Base-by-base conservation (phyloP, 2,797 vertebrate species). In the Tokudaia tokunoshimensis region DNA sequence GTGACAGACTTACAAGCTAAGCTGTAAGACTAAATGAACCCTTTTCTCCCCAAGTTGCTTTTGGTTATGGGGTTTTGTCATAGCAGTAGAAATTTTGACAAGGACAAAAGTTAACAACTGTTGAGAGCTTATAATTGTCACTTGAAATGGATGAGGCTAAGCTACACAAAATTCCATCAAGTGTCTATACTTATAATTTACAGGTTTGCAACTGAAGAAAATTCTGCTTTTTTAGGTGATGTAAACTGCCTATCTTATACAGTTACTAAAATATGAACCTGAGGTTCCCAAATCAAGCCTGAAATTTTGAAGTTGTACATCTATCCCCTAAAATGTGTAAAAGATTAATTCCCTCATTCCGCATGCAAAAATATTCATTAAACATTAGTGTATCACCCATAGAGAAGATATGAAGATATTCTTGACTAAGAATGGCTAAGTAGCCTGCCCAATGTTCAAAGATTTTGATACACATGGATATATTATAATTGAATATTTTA, bases 401-500 rank as follows among this genome's bases (percentile, higher is more conserved):
- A 2, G 22, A 91, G 0, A 59, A 8, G 2, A 0, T 65, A 76
- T 93, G 0, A 59, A 8, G 2, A 0, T 65, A 76, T 93, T 89
- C 50, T 61, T 31, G 20, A 88, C 29, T 80, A 57, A 93, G 44
- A 92, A 91, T 85, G 6, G 57, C 44, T 91, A 79, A 95, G 91
- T 59, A 85, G 84, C 81, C 79, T 20, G 55, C 55, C 20, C 44
- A 65, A 11, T 87, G 26, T 61, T 89, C 79, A 86, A 34, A 96
- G 81, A 10, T 24, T 90, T 84, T 59, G 34, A 22, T 50, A 74
- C 34, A n/a, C 31, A 50, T 85, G 44, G 19, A 22, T 87, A 92
- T n/a, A 91, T 96, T 84, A 52, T 59, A 72, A 89, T 76, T 86
- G 92, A 92, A 95, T 74, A 81, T 44, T 93, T 95, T 89, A 31